Evolutionary conservation across 2,797 vertebrate species (phyloP).

Genomic region (Alosa sapidissima): DNA sequence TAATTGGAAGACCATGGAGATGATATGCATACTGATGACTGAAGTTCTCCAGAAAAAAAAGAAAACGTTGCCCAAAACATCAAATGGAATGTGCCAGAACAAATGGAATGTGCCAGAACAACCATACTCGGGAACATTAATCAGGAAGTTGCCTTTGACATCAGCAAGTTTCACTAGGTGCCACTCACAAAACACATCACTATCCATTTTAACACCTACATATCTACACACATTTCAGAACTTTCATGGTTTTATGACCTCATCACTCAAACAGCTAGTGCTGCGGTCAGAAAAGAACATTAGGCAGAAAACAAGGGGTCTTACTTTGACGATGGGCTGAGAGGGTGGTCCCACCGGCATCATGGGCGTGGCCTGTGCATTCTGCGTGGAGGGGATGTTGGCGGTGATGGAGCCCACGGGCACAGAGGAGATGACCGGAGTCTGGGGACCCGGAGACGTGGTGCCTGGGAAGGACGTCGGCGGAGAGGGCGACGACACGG

Average conservation of each 20-base stretch:
- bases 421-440: slow-evolving; percentile 74
- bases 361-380: slow-evolving; percentile 68
- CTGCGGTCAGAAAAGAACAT: neutral
- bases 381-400: slow-evolving; percentile 69
- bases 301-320: slow-evolving; percentile 30
- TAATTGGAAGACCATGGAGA: too few relatives aligned
- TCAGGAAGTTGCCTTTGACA: too few relatives aligned
- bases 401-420: slow-evolving; percentile 77
- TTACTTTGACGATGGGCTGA: slow-evolving; percentile 83
- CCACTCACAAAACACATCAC: too few relatives aligned
- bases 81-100: too few relatives aligned
- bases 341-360: slow-evolving; percentile 77
- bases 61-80: too few relatives aligned
- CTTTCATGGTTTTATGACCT: neutral
- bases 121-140: too few relatives aligned
- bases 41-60: neutral
- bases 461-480: slow-evolving; percentile 75
- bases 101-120: too few relatives aligned
- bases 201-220: neutral
- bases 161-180: too few relatives aligned
- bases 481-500: slow-evolving; percentile 75
- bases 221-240: neutral
- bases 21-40: too few relatives aligned
- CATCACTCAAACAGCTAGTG: too few relatives aligned
- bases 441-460: slow-evolving; percentile 74